Conservation (phyloP, 2,113 vertebrate genomes). For the Esox niger region DNA sequence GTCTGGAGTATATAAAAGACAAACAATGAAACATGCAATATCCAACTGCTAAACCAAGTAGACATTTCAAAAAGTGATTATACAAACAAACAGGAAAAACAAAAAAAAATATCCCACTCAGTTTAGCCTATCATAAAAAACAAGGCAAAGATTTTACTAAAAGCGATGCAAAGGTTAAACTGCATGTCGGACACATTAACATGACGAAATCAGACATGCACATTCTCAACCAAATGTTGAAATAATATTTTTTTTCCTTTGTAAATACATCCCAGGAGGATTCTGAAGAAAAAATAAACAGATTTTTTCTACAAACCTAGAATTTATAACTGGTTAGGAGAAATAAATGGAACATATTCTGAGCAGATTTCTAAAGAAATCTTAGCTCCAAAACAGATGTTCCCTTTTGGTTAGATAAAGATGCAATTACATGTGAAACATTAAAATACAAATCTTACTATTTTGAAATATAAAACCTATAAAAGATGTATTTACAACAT, state of each 20-base stretch:
- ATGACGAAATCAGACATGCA: too few relatives aligned
- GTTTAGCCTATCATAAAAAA: neutral
- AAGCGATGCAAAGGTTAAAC: constrained; percentile 60
- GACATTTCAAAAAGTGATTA: constrained; percentile 19
- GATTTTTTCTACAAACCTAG: neutral
- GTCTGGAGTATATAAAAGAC: neutral
- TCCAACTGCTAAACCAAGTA: constrained; percentile 3
- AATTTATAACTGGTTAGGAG: neutral
- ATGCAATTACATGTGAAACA: constrained; percentile 32
- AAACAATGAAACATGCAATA: constrained; percentile 19
- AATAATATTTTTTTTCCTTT: constrained; percentile 15
- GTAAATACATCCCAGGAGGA: neutral
- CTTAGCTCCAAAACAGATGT: constrained; percentile 11
- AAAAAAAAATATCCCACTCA: constrained; percentile 19
- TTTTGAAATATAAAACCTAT: constrained; percentile 29
- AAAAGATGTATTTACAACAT: neutral
- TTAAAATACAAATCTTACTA: constrained; percentile 9
- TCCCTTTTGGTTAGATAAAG: constrained; percentile 20
- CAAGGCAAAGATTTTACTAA: constrained; percentile 53
- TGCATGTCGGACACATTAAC: too few relatives aligned
- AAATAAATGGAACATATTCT: neutral
- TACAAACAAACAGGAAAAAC: neutral
- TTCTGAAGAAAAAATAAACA: neutral
- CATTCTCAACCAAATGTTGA: neutral
- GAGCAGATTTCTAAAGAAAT: constrained; percentile 7